Evolutionary conservation across 2,888 invertebrate genomes (phyloP), one percentile per base, ranked within the genome.

Genomic region (Hololepta plana): DNA sequence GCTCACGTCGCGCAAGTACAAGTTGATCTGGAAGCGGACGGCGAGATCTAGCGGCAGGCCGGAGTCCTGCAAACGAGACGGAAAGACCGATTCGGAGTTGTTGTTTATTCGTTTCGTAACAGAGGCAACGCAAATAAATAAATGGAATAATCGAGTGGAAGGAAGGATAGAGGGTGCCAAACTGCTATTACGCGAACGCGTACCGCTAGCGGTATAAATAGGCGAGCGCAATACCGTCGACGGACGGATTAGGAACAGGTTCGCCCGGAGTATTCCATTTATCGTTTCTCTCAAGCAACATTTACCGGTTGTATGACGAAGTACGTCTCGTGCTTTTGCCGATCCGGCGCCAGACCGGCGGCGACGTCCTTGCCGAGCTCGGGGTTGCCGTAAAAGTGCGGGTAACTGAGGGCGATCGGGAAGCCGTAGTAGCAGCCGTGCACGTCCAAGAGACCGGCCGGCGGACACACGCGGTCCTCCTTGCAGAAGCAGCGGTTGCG

Each of bases 401-500:
- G 88, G 50, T 77, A 82, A 20, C 87, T 85, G 4, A 87, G 57
- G 0, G 82, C 79, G 22, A 88, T 84, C 0, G 88, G 88, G 47
- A 87, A 87, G 1, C 87, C 85, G 44, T 85, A 87, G 54, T 87
- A 87, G 44, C 88, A 88, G 26, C 75, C 75, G 0, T 75, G 68
- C 17, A 88, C 84, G 45, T 88, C 87, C 13, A 84, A 62, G 3
- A 87, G 51, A 4, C 88, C 88, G 16, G 61, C 52, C 3, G 72
- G 72, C 9, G 82, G 58, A 43, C 85, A 85, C 33, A 61, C 56
- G 12, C 62, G 66, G 57, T 73, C 73, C 19, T 69, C 49, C 35
- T 72, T 62, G 41, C 90, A 88, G 52, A 74, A 88, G 42, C 88
- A 88, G 39, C 73, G 69, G 50, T 87, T 87, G 1, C 72, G 67